phyloP scores from a whole-genome alignment of 2,113 vertebrate genomes.

The Micronisus gabar region DNA sequence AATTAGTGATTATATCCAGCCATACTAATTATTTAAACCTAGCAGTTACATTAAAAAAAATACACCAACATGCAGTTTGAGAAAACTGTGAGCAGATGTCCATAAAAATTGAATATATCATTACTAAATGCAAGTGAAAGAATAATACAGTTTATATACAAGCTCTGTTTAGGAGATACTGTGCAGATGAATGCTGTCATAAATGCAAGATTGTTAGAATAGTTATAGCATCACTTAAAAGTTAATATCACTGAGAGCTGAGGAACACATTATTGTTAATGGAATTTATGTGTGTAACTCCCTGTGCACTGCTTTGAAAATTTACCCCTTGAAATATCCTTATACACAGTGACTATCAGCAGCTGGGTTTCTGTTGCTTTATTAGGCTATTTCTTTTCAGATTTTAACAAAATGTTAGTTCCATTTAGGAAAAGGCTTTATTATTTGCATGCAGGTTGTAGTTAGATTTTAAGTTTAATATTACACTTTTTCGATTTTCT shows the following conservation, averaged over 20 bases:
- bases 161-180: conserved; percentile 8
- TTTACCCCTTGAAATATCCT: conserved; percentile 47
- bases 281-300: conserved; percentile 61
- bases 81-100: conserved; percentile 36
- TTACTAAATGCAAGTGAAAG: conserved; percentile 46
- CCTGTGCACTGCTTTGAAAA: conserved; percentile 37
- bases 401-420: conserved; percentile 47
- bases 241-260: conserved; percentile 48
- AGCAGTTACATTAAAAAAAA: conserved; percentile 54
- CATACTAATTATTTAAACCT: conserved; percentile 71
- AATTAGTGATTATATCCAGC: conserved; percentile 67
- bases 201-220: conserved; percentile 48
- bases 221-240: conserved; percentile 62
- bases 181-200: conserved; percentile 35
- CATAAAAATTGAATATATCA: conserved; percentile 58
- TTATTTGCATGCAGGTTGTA: conserved; percentile 3
- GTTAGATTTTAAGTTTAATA: conserved; percentile 34
- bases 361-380: conserved; percentile 37
- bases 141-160: conserved; percentile 12
- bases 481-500: background rate
- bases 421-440: background rate
- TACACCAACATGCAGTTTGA: conserved; percentile 29
- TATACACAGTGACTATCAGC: background rate
- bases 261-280: conserved; percentile 55
- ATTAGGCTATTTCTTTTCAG: conserved; percentile 33